phyloP scores from a whole-genome alignment of 2,113 vertebrate genomes.

The Aspiorhynchus laticeps region DNA sequence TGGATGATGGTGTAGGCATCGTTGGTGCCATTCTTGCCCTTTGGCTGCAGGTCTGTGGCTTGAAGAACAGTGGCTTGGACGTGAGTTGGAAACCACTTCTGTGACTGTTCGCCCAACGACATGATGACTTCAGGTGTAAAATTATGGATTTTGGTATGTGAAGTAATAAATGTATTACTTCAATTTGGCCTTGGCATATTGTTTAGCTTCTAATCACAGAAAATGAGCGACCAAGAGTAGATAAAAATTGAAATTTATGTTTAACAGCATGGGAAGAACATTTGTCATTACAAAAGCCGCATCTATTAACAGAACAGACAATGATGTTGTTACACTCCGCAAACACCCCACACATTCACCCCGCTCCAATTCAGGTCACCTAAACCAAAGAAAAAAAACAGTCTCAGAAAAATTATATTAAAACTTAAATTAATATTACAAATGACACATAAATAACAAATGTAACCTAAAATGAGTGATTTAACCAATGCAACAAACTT shows the following conservation, averaged over 20 bases:
- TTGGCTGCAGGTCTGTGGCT: constrained; percentile 88
- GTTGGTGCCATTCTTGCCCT: constrained; percentile 95
- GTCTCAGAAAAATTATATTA: neutral
- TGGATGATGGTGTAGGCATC: constrained; percentile 98
- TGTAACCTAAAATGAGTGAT: neutral
- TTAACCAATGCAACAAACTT: neutral
- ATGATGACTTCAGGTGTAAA: constrained; percentile 59
- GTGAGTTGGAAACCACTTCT: constrained; percentile 98
- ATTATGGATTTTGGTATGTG: constrained; percentile 10
- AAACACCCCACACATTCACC: constrained; percentile 11
- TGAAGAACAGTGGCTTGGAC: constrained; percentile 97
- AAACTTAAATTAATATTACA: neutral
- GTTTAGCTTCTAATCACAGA: constrained; percentile 23
- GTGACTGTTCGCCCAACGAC: constrained; percentile 90
- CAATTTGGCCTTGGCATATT: neutral
- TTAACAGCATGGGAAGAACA: neutral
- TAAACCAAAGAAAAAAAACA: constrained; percentile 48
- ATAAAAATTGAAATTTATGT: neutral
- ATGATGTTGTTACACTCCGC: neutral
- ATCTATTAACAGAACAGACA: neutral
- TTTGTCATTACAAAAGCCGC: neutral
- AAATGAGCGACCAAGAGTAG: neutral
- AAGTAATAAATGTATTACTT: neutral
- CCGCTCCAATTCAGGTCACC: constrained; percentile 57
- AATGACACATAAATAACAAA: neutral